Conservation (phyloP, 2,797 vertebrate species). For the Prionace glauca region DNA sequence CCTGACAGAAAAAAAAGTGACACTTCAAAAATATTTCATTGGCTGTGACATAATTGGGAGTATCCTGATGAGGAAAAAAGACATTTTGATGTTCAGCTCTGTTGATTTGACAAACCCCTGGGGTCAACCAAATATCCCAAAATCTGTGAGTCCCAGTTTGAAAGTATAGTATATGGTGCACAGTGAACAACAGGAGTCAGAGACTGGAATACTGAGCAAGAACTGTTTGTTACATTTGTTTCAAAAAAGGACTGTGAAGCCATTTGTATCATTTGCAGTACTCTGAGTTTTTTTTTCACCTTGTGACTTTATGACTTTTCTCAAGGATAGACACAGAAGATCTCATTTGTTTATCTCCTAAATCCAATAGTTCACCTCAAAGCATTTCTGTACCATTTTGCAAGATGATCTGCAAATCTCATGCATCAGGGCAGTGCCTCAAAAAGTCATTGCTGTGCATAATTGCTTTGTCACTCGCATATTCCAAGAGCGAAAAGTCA, state of each 20-base stretch:
- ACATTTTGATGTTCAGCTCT: background rate
- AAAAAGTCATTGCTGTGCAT: background rate
- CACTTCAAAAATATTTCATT: background rate
- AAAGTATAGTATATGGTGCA: background rate
- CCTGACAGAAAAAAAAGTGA: background rate
- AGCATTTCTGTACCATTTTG: background rate
- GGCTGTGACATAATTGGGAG: background rate
- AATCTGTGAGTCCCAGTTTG: background rate
- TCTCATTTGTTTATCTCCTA: background rate
- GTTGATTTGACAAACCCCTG: background rate
- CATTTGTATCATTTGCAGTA: slow-evolving; percentile 12
- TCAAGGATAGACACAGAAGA: background rate
- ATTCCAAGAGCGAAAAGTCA: background rate
- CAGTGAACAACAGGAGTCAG: background rate
- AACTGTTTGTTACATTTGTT: slow-evolving; percentile 18
- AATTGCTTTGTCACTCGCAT: background rate
- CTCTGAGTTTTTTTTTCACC: background rate
- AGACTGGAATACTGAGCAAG: background rate
- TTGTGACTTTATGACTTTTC: background rate
- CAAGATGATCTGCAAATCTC: background rate
- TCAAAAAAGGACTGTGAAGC: background rate
- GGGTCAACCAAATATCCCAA: no score
- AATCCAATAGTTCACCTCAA: background rate
- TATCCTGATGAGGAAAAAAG: background rate
- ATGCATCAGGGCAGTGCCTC: background rate